A percentile compares a stretch with the other conserved stretches of the same genome.
Conservation (phyloP, 2,113 vertebrate genomes). For the Sapajus apella region DNA sequence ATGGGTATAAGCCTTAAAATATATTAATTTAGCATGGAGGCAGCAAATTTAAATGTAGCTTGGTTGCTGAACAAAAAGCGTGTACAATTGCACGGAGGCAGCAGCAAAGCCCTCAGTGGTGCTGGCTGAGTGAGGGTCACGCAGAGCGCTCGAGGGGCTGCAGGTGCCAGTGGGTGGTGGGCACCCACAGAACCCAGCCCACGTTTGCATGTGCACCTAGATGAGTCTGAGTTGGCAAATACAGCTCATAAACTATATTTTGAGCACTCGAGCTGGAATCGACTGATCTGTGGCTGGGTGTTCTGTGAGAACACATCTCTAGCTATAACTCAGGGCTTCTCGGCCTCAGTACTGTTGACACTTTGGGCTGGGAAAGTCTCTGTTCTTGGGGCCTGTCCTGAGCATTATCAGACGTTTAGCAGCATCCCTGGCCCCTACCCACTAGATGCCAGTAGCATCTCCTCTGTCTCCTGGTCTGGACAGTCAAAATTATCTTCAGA, state of each 20-base stretch:
- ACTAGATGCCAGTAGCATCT: not conserved
- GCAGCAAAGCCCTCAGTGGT: rapidly evolving
- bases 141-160: not conserved
- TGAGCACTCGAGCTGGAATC: rapidly evolving
- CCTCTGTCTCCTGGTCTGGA: no score
- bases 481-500: not conserved
- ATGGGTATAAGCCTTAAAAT: constrained; percentile 55
- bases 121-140: rapidly evolving
- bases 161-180: rapidly evolving
- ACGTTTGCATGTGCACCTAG: rapidly evolving
- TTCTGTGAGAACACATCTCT: not conserved
- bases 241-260: not conserved
- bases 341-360: rapidly evolving
- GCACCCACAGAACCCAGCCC: rapidly evolving
- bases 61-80: not conserved
- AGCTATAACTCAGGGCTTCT: not conserved
- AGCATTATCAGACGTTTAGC: rapidly evolving
- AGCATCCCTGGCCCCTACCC: not conserved
- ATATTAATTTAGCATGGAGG: constrained; percentile 34
- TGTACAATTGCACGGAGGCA: rapidly evolving
- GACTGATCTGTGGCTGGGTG: rapidly evolving
- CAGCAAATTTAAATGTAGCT: not conserved
- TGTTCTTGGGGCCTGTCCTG: not conserved
- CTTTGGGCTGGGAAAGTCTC: not conserved
- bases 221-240: not conserved